Percentiles rank a stretch among this genome's conserved stretches.
phyloP scores from a whole-genome alignment of 2,113 vertebrate genomes.

The Prunella himalayana region DNA sequence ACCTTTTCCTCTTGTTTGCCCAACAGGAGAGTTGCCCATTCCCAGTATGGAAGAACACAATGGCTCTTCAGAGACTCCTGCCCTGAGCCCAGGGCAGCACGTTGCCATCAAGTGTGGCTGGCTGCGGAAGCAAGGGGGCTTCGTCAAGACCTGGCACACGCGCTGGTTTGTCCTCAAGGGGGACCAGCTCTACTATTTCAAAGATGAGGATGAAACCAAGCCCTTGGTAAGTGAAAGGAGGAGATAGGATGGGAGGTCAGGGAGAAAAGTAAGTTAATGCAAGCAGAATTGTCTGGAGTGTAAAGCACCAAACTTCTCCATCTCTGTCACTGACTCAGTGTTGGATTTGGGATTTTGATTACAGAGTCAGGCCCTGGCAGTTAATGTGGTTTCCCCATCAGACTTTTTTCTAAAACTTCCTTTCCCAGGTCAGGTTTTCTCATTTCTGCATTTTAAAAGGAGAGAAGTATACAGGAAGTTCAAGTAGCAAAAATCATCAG shows the following conservation, averaged over 20 bases:
- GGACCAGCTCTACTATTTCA: conserved; percentile 93
- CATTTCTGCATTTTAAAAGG: neutral
- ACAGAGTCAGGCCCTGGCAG: neutral
- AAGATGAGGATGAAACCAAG: conserved; percentile 96
- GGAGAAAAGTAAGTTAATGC: neutral
- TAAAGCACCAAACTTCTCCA: neutral
- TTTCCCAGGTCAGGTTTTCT: neutral
- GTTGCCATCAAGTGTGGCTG: conserved; percentile 85
- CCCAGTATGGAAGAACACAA: conserved; percentile 85
- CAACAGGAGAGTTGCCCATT: conserved; percentile 57
- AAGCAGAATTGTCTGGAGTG: neutral
- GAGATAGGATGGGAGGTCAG: neutral
- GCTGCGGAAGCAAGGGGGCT: conserved; percentile 98
- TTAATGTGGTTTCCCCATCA: neutral
- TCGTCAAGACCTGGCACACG: conserved; percentile 97
- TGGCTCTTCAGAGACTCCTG: conserved; percentile 68
- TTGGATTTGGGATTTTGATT: neutral
- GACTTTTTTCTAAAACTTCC: neutral
- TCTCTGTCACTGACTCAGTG: neutral
- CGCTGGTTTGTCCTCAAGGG: conserved; percentile 97
- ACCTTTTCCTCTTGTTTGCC: neutral
- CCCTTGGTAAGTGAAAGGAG: conserved; percentile 83
- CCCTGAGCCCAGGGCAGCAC: conserved; percentile 59
- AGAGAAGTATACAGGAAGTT: neutral
- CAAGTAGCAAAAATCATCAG: neutral